Base-by-base conservation (phyloP, 2,113 vertebrate species). In the Gobiocypris rarus region DNA sequence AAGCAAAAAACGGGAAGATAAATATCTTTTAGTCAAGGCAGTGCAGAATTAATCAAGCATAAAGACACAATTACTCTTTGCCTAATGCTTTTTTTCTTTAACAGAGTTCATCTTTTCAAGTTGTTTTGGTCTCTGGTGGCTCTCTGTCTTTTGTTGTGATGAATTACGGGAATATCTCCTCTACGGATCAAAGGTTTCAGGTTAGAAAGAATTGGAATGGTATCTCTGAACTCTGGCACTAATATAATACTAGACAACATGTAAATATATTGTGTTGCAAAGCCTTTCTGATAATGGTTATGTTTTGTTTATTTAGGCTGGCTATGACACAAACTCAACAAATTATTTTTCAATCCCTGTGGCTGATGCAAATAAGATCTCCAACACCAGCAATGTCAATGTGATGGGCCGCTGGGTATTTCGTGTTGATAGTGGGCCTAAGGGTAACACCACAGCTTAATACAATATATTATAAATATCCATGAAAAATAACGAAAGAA, bases 361-460 rank as follows among this genome's bases (percentile, higher is more conserved):
- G 24, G 2, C 45, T 28, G 28, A 75, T 41, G 24, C 13, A 24
- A 28, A 14, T 59, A 2, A 48, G 1, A 61, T 82, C 1, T 48
- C 24, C 19, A 56, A 9, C 26, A 15, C 19, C 50, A 63, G 63
- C 50, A 86, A 86, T 69, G 54, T 86, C 10, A 17, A 50, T 59
- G 24, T 77, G 0, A 15, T 26, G 4, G 84, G 84, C 22, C 73
- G 74, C 11, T 86, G 81, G 81, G 74, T 13, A 28, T 86, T 78
- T 19, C n/a, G 13, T 63, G 70, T 83, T n/a, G 52, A 41, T 11
- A 7, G 74, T 3, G 50, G 50, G 2, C 9, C 74, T 34, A 4
- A 76, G 28, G 74, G 74, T 76, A 56, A 75, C 0, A 5, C 14
- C 41, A 71, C 22, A 10, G 10, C 26, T 45, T 48, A 73, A 73